Evolutionary conservation across 2,113 vertebrate genomes (phyloP).

Genomic region (Tragelaphus buxtoni): DNA sequence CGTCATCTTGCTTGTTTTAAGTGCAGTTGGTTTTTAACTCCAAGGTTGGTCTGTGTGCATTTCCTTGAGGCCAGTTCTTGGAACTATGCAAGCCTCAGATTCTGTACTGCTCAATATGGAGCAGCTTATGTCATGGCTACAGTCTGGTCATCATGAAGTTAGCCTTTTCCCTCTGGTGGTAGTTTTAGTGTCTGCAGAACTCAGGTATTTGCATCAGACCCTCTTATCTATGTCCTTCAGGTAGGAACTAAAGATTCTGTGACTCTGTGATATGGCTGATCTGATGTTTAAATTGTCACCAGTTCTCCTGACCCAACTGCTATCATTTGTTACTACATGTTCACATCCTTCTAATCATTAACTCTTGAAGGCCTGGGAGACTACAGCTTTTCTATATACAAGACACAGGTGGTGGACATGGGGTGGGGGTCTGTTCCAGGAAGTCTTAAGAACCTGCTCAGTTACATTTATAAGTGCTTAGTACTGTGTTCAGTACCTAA

Average conservation of each 20-base stretch:
- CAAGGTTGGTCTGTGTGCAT: neutral
- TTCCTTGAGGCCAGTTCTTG: neutral
- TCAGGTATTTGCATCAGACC: neutral
- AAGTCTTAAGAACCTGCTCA: neutral
- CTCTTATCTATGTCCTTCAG: neutral
- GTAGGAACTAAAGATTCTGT: neutral
- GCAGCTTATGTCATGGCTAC: neutral
- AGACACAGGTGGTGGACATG: neutral
- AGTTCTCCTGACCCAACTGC: neutral
- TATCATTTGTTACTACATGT: neutral
- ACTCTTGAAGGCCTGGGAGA: neutral
- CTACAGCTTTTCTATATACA: neutral
- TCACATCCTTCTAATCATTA: neutral
- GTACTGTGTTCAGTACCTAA: too few relatives aligned
- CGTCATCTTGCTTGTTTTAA: neutral
- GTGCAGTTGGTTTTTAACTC: neutral
- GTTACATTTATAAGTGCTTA: neutral
- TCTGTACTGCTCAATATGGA: neutral
- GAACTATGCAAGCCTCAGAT: neutral
- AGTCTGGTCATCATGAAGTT: neutral
- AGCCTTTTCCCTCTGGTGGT: neutral
- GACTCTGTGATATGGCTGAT: neutral
- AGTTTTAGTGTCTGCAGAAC: neutral
- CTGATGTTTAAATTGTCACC: neutral
- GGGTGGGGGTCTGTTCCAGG: neutral